Base-by-base conservation (phyloP, 2,113 vertebrate genomes). In the Albula goreensis region DNA sequence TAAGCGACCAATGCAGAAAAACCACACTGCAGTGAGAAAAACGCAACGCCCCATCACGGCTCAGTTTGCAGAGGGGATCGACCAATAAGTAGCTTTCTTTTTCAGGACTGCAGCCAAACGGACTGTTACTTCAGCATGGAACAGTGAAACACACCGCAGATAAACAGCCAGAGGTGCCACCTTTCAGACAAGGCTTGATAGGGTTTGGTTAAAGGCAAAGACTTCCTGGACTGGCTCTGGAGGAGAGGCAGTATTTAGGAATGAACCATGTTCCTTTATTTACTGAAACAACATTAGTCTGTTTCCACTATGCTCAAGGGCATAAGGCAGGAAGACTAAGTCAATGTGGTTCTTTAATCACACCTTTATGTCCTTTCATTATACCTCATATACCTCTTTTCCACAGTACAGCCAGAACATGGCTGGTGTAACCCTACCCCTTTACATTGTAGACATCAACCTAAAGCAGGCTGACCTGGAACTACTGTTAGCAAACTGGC, bases 41-140 rank as follows among this genome's bases (percentile, higher is more conserved):
- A 41, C 31, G 31, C 31, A 53, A 78, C 83, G 74, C 51, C 12
- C 25, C 19, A 10, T 70, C 51, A 49, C 11, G 70, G 51, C 66
- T 84, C 83, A 84, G 83, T 66, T 25, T 85, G 74, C 83, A 85
- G n/a, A 52, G 31, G 31, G 31, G 31, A 41, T 41, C 31, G 31
- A 41, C 31, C 41, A 66, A 50, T 48, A 53, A 25, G 70, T 1
- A 15, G 70, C 53, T 56, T 12, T 56, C 53, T 70, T 22, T 2
- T 5, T 2, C 63, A 70, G 63, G 8, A 70, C 3, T 22, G 8
- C 63, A 70, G 17, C 63, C 63, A 70, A 70, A 22, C 63, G 17
- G 63, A 70, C 25, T 22, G 52, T 25, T 22, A 48, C 2, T 51
- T 70, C 60, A 50, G 50, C 11, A n/a, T 56, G 6, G 53, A 56